Percentiles rank a stretch among this genome's conserved stretches.
phyloP scores from a whole-genome alignment of 2,888 invertebrate species.

The Lordiphosa andalusiaca region DNA sequence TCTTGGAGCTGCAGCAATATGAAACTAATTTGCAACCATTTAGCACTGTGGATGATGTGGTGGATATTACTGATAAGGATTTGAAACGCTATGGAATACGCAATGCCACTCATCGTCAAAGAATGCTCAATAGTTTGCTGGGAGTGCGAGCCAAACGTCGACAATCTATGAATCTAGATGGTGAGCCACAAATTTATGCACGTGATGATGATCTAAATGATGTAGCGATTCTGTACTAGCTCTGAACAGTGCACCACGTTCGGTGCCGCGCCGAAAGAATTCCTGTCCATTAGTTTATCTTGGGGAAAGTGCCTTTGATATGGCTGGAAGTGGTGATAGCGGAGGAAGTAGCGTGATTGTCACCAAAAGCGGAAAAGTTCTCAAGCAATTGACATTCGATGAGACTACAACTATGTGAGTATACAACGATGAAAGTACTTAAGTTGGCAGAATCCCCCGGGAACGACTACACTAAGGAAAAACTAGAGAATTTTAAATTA shows the following conservation, averaged over 20 bases:
- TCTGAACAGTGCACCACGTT: constrained; percentile 39
- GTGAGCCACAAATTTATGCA: constrained; percentile 28
- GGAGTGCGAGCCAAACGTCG: constrained; percentile 84
- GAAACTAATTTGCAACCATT: constrained; percentile 70
- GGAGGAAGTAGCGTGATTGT: constrained; percentile 33
- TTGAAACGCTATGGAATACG: constrained; percentile 84
- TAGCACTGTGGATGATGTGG: constrained; percentile 68
- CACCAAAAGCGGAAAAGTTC: constrained; percentile 55
- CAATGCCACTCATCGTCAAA: constrained; percentile 84
- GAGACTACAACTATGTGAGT: constrained; percentile 68
- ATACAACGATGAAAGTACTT: not conserved
- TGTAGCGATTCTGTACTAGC: constrained; percentile 23
- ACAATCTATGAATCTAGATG: constrained; percentile 80
- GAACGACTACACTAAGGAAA: too few relatives aligned
- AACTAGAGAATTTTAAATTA: too few relatives aligned
- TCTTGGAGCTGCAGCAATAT: constrained; percentile 84
- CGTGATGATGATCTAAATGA: not conserved
- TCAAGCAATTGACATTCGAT: constrained; percentile 58
- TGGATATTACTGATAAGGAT: constrained; percentile 81
- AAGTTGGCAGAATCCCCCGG: too few relatives aligned
- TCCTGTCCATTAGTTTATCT: constrained; percentile 66
- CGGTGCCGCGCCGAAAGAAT: constrained; percentile 59
- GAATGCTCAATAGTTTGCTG: constrained; percentile 84
- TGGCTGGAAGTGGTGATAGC: constrained; percentile 37
- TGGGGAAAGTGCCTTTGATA: constrained; percentile 33